phyloP scores from a whole-genome alignment of 2,797 vertebrate genomes.

The Yasuhikotakia modesta region DNA sequence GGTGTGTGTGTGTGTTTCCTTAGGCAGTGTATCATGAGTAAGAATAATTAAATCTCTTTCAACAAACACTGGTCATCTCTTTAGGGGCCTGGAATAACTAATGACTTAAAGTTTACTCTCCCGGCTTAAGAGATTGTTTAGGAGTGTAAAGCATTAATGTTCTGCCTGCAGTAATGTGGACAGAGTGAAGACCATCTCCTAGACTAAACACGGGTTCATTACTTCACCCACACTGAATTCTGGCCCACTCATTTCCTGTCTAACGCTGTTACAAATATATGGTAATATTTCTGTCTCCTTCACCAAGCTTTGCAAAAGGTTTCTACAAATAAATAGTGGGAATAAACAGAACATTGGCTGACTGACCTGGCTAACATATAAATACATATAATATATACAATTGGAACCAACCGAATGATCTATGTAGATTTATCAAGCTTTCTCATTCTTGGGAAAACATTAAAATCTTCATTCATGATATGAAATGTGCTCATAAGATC shows the following conservation, averaged over 20 bases:
- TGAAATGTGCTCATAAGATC: background rate
- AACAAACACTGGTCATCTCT: constrained; percentile 12
- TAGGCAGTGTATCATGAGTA: background rate
- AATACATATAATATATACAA: background rate
- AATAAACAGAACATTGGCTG: background rate
- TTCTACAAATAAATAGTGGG: background rate
- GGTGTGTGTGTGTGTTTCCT: background rate
- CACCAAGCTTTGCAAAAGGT: constrained; percentile 6
- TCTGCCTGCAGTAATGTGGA: constrained; percentile 17
- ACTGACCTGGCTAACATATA: background rate
- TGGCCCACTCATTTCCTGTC: constrained; percentile 15
- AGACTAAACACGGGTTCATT: constrained; percentile 34
- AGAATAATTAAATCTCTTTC: constrained; percentile 26
- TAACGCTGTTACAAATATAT: constrained; percentile 4
- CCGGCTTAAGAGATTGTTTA: constrained; percentile 11
- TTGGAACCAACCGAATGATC: background rate
- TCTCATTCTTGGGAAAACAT: background rate
- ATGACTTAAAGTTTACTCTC: constrained; percentile 18
- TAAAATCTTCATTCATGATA: background rate
- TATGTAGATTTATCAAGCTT: background rate
- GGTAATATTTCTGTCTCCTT: constrained; percentile 35
- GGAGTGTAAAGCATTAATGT: constrained; percentile 17
- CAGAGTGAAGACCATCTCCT: background rate
- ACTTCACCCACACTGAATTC: constrained; percentile 26
- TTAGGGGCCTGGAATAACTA: constrained; percentile 6